These are phyloP conservation scores for Pelosia muscerda DNA, from an alignment of 2,888 invertebrate genomes.

Conservation along the genomic window DNA sequence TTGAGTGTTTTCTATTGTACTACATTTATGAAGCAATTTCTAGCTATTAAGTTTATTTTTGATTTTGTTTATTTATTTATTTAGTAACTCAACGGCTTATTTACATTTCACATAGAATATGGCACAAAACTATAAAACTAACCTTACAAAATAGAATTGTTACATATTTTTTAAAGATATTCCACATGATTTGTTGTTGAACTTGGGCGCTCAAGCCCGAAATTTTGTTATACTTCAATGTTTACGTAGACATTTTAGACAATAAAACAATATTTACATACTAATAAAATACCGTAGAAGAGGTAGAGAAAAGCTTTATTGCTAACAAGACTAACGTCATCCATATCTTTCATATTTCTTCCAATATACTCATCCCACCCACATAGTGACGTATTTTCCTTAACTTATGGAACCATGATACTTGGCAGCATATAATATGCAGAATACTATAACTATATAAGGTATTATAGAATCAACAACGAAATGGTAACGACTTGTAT, in stretches of 20 bases:
- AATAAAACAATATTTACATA: background rate
- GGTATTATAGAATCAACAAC: background rate
- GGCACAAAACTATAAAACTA: no score
- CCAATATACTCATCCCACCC: background rate
- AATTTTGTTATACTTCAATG: background rate
- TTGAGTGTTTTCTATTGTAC: background rate
- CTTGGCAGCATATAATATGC: background rate
- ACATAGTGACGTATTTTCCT: background rate
- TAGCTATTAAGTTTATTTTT: background rate
- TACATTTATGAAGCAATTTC: background rate
- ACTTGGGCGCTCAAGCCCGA: background rate
- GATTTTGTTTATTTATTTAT: no score
- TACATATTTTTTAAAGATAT: no score
- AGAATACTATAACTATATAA: background rate
- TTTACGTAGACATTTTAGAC: no score
- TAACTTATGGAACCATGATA: background rate
- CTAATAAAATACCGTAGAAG: background rate
- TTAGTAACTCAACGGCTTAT: no score
- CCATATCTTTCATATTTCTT: background rate
- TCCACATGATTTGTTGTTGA: no score
- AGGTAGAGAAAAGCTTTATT: background rate
- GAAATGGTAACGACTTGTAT: background rate
- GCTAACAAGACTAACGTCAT: background rate
- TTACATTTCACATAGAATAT: no score
- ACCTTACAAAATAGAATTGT: no score